Base-by-base conservation (phyloP, 1,140 invertebrate species). In the Carcinoscorpius rotundicauda region DNA sequence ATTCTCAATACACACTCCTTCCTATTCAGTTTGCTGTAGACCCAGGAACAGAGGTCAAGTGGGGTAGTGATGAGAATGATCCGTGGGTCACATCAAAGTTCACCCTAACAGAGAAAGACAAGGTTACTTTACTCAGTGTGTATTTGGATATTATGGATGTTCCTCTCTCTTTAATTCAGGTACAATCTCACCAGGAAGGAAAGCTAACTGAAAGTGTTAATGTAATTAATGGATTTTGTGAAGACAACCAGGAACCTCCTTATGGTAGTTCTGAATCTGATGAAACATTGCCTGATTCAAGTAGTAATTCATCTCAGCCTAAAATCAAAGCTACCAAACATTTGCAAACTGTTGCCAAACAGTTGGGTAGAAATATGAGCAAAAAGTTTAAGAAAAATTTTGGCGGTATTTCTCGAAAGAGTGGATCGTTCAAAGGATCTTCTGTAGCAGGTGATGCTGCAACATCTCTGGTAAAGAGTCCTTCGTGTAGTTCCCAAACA, bases 1-100 rank as follows among this genome's bases (percentile, higher is more conserved):
- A 88, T 76, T 82, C 81, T 4, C 82, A 86, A 51, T 82, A 85
- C 66, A 81, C 83, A 49, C 77, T 89, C 58, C 76, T 91, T 11
- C 84, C 86, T 51, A 78, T 90, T 69, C 84, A 91, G 71, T 94
- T 93, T 77, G 82, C 82, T 65, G 82, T 89, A 52, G 91, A 94
- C 78, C 91, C 91, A 1, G 88, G 88, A 48, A 81, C 84, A 55
- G 81, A 86, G 62, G 87, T 87, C 78, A 78, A 81, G 63, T 89
- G 87, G 86, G 81, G 78, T 53, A 66, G 63, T 52, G 81, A 81
- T 68, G 82, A 82, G 4, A 77, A 80, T 49, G 79, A 81, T 73
- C 63, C 69, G 11, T 29, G 64, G 6, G 50, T 73, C 9, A 68
- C 74, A 51, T 56, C 72, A n/a, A 71, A 71, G 51, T 61, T 75